Evolutionary conservation across 92 coral and sea anemone species (phyloP), one percentile per base, ranked within the genome.

Genomic region (Ricordea florida): DNA sequence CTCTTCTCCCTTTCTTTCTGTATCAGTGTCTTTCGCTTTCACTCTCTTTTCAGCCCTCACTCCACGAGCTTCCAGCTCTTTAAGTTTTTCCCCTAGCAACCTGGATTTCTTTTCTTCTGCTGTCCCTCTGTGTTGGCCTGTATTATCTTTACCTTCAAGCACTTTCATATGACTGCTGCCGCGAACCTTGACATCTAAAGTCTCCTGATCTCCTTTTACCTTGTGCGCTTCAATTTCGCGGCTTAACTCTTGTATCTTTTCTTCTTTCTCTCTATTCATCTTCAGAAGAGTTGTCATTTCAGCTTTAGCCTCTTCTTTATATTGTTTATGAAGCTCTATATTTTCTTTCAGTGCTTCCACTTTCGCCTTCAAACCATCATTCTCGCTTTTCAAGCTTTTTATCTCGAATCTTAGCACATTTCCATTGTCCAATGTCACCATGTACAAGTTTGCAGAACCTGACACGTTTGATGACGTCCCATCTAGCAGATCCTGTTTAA

Each of bases 321-420:
- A 94, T 51, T 76, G 85, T 66, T 89, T 92, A 37, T 88, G 97
- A 21, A 94, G 91, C 26, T 79, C 79, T 27, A 94, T 94, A 46
- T 94, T 94, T 58, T 94, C 98, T 50, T 94, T 94, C 85, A 94
- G 83, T 1, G 90, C 98, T 38, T 30, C 74, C 5, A 94, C 80
- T 47, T 94, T 91, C 32, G 98, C 93, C 62, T 85, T 94, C 40
- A 91, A 74, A 0, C 98, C 98, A 55, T 91, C 90, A 45, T 91
- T 88, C 70, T 94, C 98, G 21, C 85, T 69, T 69, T 76, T 79
- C 74, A 94, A 46, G 23, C 69, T 81, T 20, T 49, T 85, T 2
- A 91, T 90, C 44, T 75, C 85, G 24, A 49, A 34, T 69, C 80
- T 59, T 44, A 91, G 45, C 1, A 73, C 46, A 29, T 77, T 53